Evolutionary conservation across 2,797 vertebrate genomes (phyloP), one percentile per base, ranked within the genome.

Genomic region (Enteromius anoplus): DNA sequence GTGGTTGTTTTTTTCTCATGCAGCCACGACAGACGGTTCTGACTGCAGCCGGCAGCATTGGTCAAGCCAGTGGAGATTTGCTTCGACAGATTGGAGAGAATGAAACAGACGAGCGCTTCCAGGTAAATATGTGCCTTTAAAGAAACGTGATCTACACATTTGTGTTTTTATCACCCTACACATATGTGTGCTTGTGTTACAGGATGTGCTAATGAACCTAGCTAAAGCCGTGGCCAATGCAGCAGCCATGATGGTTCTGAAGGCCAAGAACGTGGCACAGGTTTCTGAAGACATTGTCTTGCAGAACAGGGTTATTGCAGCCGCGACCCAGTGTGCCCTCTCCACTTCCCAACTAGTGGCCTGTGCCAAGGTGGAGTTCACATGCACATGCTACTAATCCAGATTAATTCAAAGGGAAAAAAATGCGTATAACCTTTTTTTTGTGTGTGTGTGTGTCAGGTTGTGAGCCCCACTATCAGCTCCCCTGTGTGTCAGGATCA

Each of bases 211-310:
- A 90, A 99, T 99, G 98, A 98, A 95, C 90, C 92, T 99, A 91
- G 98, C 98, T 89, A 99, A 99, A 93, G 97, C 98, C 3, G 98
- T 99, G 84, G 98, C 98, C 90, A 99, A 99, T 2, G 98, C 98
- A 75, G 98, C 98, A 80, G 98, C 98, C 89, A 99, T 99, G 97
- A 85, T 99, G 85, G 98, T 99, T 73, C 94, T 99, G 78, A 99
- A 99, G 90, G 97, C 98, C 79, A 99, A 99, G 93, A 99, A 99
- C 0, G 98, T 99, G 12, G 98, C 98, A 2, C 98, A 99, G 91
- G 96, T 97, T 73, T 96, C 97, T 0, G 97, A 99, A 90, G 98
- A 99, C 86, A 94, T 95, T 0, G 94, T 97, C 11, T 92, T 98
- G 81, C 98, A 99, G 94, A 99, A 99, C 94, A 93, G 96, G n/a